phyloP scores from a whole-genome alignment of 1,140 invertebrate genomes.

The Artemia franciscana region DNA sequence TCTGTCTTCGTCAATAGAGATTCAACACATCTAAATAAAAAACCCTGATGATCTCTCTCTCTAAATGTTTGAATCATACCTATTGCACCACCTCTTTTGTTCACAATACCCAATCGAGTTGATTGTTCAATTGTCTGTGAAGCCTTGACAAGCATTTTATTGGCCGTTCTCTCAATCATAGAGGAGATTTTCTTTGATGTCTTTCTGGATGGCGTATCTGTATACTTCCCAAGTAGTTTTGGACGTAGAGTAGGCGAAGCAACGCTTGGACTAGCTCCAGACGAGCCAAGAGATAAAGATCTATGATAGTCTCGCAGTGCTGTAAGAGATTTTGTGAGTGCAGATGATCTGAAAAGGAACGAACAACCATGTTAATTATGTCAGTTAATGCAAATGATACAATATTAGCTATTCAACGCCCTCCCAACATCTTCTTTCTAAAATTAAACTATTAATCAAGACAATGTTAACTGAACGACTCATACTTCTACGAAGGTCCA shows the following conservation, averaged over 20 bases:
- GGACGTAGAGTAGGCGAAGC: constrained; percentile 12
- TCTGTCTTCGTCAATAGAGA: too few species aligned
- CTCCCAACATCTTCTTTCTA: too few species aligned
- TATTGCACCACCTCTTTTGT: background rate
- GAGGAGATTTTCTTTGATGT: constrained; percentile 26
- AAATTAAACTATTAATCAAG: too few species aligned
- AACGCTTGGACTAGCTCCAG: constrained; percentile 9
- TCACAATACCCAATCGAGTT: constrained; percentile 35
- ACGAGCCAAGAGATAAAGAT: constrained; percentile 20
- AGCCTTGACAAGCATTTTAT: constrained; percentile 57
- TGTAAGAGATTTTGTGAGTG: constrained; percentile 47
- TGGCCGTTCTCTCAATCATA: constrained; percentile 60
- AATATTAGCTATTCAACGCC: too few species aligned
- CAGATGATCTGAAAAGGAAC: constrained; percentile 44
- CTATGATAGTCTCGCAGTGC: constrained; percentile 56
- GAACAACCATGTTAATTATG: too few species aligned
- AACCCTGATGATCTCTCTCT: too few species aligned
- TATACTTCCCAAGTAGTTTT: background rate
- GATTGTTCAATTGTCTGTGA: constrained; percentile 52
- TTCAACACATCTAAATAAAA: too few species aligned
- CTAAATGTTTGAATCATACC: too few species aligned
- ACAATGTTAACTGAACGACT: too few species aligned
- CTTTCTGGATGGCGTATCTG: constrained; percentile 28
- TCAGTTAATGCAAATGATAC: too few species aligned
- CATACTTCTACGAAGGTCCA: too few species aligned